phyloP scores from a whole-genome alignment of 2,888 invertebrate genomes.

The Campoplex capitator region DNA sequence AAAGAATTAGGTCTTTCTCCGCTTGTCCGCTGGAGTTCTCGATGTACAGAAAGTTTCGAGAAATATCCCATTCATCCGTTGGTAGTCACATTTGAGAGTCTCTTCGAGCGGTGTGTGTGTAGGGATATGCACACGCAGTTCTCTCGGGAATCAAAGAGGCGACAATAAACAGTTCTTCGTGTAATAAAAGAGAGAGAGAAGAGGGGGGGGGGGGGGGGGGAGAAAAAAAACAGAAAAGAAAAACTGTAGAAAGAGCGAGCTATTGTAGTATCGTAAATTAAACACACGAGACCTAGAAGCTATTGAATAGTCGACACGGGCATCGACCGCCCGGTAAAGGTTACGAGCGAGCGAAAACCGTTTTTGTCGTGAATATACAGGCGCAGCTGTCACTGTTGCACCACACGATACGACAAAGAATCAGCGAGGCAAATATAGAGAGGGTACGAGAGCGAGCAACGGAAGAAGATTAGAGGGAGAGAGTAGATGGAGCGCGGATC shows the following conservation, averaged over 20 bases:
- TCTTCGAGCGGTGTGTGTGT: not conserved
- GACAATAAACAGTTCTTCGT: not conserved
- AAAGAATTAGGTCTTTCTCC: not conserved
- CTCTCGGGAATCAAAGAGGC: slow-evolving; percentile 10
- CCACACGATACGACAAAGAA: slow-evolving; percentile 13
- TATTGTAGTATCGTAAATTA: slow-evolving; percentile 72
- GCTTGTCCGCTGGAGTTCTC: not conserved
- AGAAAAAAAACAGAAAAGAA: slow-evolving; percentile 21
- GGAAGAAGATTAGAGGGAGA: not conserved
- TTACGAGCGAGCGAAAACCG: slow-evolving; percentile 74
- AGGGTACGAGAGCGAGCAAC: slow-evolving; percentile 10
- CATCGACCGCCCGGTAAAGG: slow-evolving; percentile 77
- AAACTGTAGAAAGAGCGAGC: slow-evolving; percentile 47
- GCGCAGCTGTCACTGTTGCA: slow-evolving; percentile 73
- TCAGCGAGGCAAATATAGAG: not conserved
- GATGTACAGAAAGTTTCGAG: not conserved
- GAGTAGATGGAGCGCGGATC: slow-evolving; percentile 2
- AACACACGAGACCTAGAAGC: slow-evolving; percentile 75
- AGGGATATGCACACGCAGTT: not conserved
- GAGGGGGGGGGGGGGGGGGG: slow-evolving; percentile 13
- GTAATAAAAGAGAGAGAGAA: not conserved
- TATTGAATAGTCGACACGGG: slow-evolving; percentile 74
- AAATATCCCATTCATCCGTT: slow-evolving; percentile 34
- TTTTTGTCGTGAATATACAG: slow-evolving; percentile 74
- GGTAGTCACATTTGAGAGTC: not conserved